phyloP scores from a whole-genome alignment of 2,113 vertebrate species.

The Pollimyrus isidori region DNA sequence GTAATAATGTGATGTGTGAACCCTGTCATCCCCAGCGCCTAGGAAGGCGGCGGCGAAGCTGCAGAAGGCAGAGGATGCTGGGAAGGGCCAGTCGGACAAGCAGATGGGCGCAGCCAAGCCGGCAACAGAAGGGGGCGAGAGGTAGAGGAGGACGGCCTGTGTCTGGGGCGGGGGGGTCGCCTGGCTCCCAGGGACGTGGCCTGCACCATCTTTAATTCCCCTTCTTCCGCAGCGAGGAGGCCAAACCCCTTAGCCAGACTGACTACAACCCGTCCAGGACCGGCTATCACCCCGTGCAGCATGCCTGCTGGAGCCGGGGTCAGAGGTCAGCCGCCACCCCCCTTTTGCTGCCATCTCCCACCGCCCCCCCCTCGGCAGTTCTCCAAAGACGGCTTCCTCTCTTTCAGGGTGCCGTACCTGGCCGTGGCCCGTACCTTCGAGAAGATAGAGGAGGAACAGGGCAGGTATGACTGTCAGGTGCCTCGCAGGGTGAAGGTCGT shows the following conservation, averaged over 20 bases:
- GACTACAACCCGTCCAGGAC: constrained; percentile 66
- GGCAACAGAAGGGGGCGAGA: not conserved
- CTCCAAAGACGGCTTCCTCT: not conserved
- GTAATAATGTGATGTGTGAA: not conserved
- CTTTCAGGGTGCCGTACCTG: constrained; percentile 75
- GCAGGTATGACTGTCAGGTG: constrained; percentile 59
- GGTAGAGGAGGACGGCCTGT: not conserved
- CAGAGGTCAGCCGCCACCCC: constrained; percentile 58
- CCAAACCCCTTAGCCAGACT: constrained; percentile 18
- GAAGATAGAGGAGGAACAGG: constrained; percentile 80
- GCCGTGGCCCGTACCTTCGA: constrained; percentile 83
- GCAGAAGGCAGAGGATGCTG: constrained; percentile 38
- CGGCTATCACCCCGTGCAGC: constrained; percentile 69
- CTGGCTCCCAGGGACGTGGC: not conserved
- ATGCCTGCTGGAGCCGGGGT: constrained; percentile 73
- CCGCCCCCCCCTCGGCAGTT: too few species aligned
- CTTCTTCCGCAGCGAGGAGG: constrained; percentile 43
- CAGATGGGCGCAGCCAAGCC: constrained; percentile 21
- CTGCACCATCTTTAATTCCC: not conserved
- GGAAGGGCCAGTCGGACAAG: constrained; percentile 29
- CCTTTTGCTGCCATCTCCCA: not conserved
- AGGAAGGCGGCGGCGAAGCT: constrained; percentile 58
- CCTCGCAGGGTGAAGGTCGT: not conserved
- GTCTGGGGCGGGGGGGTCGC: not conserved
- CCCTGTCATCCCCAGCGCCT: constrained; percentile 51